These are phyloP conservation scores for Dolichallabes microphthalmus DNA, from an alignment of 2,113 vertebrate genomes.

Conservation along the genomic window DNA sequence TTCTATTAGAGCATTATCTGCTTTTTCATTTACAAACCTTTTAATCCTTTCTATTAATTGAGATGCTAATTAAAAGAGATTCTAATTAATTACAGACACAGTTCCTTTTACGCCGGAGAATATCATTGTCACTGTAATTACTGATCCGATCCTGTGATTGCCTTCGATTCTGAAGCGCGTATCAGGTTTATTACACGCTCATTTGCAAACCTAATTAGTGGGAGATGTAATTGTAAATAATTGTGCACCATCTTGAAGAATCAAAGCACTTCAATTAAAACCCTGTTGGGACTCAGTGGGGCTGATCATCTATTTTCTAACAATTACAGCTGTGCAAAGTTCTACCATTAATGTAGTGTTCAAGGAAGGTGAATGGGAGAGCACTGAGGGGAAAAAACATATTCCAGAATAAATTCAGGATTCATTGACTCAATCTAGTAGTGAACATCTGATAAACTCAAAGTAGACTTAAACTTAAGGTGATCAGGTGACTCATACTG, in stretches of 20 bases:
- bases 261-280: conserved; percentile 44
- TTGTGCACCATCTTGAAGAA: conserved; percentile 52
- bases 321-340: neutral
- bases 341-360: neutral
- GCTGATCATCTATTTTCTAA: neutral
- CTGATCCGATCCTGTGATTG: neutral
- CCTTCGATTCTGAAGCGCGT: neutral
- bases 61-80: neutral
- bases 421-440: neutral
- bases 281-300: neutral
- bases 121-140: neutral
- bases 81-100: neutral
- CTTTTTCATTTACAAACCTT: neutral
- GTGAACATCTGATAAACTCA: neutral
- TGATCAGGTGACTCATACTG: neutral
- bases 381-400: neutral
- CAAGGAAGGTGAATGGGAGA: neutral
- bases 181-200: conserved; percentile 11
- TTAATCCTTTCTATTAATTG: conserved; percentile 10
- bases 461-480: neutral
- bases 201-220: conserved; percentile 58
- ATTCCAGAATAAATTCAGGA: neutral
- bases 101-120: neutral
- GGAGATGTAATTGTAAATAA: conserved; percentile 52
- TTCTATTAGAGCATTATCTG: neutral